Conservation (phyloP, 37 sponge, comb jelly and placozoan species). For the Eunapius fragilis region DNA sequence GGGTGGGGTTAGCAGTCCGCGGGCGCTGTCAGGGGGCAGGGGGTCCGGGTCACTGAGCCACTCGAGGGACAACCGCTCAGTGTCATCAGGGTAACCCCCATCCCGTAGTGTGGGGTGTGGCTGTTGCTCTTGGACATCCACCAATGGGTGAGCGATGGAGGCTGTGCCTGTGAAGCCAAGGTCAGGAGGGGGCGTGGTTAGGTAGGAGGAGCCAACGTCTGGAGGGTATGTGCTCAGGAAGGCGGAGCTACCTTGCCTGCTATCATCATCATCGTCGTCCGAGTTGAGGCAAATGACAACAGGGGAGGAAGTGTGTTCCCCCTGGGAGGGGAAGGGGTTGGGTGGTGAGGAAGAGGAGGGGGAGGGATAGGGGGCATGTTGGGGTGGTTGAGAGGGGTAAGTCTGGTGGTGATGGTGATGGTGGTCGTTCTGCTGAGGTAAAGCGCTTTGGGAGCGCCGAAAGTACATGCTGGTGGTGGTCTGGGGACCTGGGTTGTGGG, state of each 20-base stretch:
- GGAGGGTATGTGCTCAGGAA: too few species aligned
- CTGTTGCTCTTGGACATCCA: background rate
- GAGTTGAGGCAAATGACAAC: slow-evolving; percentile 47
- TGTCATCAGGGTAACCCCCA: background rate
- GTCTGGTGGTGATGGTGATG: too few species aligned
- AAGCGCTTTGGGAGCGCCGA: background rate
- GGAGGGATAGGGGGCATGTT: background rate
- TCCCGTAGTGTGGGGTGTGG: background rate
- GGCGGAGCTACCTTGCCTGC: background rate
- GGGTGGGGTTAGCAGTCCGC: background rate
- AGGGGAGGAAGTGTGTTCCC: background rate
- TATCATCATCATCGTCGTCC: slow-evolving; percentile 20
- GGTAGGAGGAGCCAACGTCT: background rate
- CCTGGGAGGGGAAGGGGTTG: background rate
- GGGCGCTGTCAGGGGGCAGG: background rate
- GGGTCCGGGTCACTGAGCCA: background rate
- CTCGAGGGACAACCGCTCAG: background rate
- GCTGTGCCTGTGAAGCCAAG: background rate
- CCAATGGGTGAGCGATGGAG: background rate
- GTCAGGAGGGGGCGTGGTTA: too few species aligned
- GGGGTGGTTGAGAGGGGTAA: too few species aligned
- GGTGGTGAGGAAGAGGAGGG: background rate
- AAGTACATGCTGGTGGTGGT: background rate
- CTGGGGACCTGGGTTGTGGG: background rate
- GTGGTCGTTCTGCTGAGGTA: background rate